A percentile compares a stretch with the other conserved stretches of the same genome.
Conservation (phyloP, 2,113 vertebrate species). For the Fregata magnificens region DNA sequence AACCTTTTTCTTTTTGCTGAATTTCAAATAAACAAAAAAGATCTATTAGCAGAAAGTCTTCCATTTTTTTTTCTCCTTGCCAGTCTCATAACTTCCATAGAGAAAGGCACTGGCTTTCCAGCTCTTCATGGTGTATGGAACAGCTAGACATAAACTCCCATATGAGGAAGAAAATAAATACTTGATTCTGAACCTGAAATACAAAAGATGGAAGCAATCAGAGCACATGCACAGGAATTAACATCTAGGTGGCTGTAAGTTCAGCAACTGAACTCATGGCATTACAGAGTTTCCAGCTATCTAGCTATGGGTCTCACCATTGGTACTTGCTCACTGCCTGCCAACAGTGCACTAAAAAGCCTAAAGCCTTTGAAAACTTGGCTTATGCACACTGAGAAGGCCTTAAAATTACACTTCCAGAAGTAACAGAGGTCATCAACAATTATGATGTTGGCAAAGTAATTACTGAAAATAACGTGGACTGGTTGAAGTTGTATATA, state of each 20-base stretch:
- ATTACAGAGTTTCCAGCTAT: not conserved
- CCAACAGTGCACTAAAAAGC: not conserved
- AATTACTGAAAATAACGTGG: not conserved
- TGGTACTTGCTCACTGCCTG: not conserved
- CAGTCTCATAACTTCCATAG: not conserved
- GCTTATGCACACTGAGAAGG: not conserved
- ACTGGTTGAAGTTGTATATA: not conserved
- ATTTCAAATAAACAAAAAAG: not conserved
- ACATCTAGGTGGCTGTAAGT: not conserved
- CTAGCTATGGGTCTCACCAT: not conserved
- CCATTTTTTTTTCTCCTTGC: not conserved
- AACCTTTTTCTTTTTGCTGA: not conserved
- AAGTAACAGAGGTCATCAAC: not conserved
- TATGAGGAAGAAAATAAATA: not conserved
- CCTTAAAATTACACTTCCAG: not conserved
- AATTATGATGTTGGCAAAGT: not conserved
- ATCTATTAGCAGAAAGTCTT: rapidly evolving
- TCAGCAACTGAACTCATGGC: not conserved
- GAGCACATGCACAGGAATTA: not conserved
- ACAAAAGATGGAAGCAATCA: not conserved
- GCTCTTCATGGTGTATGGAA: not conserved
- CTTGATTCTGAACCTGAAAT: not conserved
- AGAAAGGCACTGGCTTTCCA: not conserved
- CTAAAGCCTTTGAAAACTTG: not conserved
- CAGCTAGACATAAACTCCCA: not conserved